A percentile compares a stretch with the other conserved stretches of the same genome.
These are phyloP conservation scores for Brachionus angularis DNA, from an alignment of 1,140 invertebrate genomes.

Conservation along the genomic window DNA sequence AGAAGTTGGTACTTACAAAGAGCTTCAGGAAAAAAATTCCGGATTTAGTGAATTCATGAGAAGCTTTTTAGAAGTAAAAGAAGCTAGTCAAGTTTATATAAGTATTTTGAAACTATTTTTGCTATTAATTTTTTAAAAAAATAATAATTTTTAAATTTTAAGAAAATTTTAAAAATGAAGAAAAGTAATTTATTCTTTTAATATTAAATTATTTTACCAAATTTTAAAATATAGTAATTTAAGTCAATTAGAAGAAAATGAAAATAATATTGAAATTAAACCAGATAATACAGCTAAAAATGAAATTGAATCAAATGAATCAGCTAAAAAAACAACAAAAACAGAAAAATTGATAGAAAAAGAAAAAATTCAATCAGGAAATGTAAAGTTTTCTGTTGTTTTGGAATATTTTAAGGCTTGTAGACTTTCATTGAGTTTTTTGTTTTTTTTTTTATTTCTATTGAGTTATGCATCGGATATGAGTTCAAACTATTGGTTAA, in stretches of 20 bases:
- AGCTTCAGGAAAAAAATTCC: conserved; percentile 5
- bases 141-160: background rate
- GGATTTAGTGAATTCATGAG: conserved; percentile 25
- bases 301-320: background rate
- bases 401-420: conserved; percentile 20
- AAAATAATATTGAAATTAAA: too few relatives aligned
- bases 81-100: conserved; percentile 1
- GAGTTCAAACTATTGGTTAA: conserved; percentile 33
- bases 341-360: conserved; percentile 44
- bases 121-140: background rate
- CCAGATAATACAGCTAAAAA: background rate
- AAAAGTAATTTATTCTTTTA: too few relatives aligned
- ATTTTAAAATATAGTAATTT: too few relatives aligned
- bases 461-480: conserved; percentile 25
- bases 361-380: conserved; percentile 43
- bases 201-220: too few relatives aligned
- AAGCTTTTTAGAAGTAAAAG: conserved; percentile 23
- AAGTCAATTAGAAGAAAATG: too few relatives aligned
- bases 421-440: background rate
- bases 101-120: background rate
- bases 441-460: conserved; percentile 14
- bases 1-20: conserved; percentile 25
- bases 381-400: conserved; percentile 8
- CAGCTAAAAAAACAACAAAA: background rate
- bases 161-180: conserved; percentile 4